Conservation (phyloP, 2,888 invertebrate genomes). For the Drosophila flavopinicola region DNA sequence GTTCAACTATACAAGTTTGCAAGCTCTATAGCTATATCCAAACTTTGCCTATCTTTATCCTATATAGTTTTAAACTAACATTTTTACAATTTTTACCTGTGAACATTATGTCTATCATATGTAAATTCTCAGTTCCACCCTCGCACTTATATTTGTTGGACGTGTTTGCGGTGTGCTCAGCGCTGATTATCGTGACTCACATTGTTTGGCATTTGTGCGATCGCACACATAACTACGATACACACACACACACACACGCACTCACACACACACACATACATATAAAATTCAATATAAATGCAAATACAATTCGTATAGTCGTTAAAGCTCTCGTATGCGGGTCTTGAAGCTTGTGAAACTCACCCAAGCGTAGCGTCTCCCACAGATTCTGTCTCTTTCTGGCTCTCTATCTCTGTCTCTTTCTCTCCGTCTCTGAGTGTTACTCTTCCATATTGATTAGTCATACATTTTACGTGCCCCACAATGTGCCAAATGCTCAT, state of each 20-base stretch:
- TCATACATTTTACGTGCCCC: conserved; percentile 57
- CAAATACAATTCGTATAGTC: conserved; percentile 54
- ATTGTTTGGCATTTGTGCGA: conserved; percentile 74
- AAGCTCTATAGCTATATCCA: too few species aligned
- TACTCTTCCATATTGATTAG: conserved; percentile 56
- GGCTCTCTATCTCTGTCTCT: conserved; percentile 1
- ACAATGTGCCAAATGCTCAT: conserved; percentile 47
- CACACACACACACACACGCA: conserved; percentile 7
- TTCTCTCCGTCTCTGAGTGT: conserved; percentile 3
- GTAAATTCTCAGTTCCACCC: conserved; percentile 15
- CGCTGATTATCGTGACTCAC: conserved; percentile 79
- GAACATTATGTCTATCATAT: neutral
- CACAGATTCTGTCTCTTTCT: conserved; percentile 32
- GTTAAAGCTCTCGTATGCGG: conserved; percentile 36
- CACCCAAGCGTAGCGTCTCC: conserved; percentile 50
- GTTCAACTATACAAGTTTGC: too few species aligned
- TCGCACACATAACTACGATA: conserved; percentile 56
- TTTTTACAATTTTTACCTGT: neutral
- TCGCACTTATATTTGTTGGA: conserved; percentile 46
- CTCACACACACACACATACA: conserved; percentile 2
- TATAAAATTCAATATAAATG: conserved; percentile 57
- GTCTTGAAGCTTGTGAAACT: conserved; percentile 52
- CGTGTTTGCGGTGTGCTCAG: conserved; percentile 70
- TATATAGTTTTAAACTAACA: neutral
- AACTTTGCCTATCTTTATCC: neutral